Evolutionary conservation across 2,113 vertebrate genomes (phyloP).

Genomic region (Dascyllus trimaculatus): DNA sequence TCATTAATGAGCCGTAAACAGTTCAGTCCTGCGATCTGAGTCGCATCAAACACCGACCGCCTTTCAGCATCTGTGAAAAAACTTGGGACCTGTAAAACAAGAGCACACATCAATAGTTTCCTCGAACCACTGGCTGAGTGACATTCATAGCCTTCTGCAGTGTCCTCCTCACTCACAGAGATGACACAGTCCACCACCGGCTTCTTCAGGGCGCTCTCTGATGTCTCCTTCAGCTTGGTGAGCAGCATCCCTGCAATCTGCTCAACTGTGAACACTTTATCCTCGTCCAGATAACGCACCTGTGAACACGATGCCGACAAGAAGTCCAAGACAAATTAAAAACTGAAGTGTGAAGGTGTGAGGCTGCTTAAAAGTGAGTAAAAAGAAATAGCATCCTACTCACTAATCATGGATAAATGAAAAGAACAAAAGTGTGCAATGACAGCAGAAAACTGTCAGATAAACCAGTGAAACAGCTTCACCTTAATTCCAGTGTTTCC

Average conservation of each 20-base stretch:
- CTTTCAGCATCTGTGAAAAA: slow-evolving; percentile 96
- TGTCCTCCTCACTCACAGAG: slow-evolving; percentile 87
- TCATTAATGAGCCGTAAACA: slow-evolving; percentile 96
- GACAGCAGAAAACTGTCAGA: slow-evolving; percentile 11
- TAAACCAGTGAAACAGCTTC: slow-evolving; percentile 17
- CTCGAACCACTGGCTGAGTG: neutral
- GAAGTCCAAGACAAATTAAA: neutral
- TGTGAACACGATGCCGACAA: slow-evolving; percentile 63
- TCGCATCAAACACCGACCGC: slow-evolving; percentile 93
- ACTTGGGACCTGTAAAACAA: slow-evolving; percentile 89
- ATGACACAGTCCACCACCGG: slow-evolving; percentile 97
- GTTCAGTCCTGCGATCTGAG: slow-evolving; percentile 94
- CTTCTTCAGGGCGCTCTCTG: slow-evolving; percentile 95
- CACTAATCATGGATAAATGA: neutral
- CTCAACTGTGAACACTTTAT: slow-evolving; percentile 94
- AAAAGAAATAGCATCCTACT: neutral
- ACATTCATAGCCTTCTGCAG: neutral
- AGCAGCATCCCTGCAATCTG: slow-evolving; percentile 95
- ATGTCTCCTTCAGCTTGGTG: slow-evolving; percentile 95
- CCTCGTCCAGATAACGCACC: slow-evolving; percentile 95
- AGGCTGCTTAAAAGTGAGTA: neutral
- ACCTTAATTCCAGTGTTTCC: slow-evolving; percentile 94
- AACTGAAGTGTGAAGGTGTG: no score
- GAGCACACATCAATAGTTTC: slow-evolving; percentile 14
- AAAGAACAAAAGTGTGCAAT: slow-evolving; percentile 22